Evolutionary conservation across 2,113 vertebrate genomes (phyloP).

Genomic region (Apeltes quadracus): DNA sequence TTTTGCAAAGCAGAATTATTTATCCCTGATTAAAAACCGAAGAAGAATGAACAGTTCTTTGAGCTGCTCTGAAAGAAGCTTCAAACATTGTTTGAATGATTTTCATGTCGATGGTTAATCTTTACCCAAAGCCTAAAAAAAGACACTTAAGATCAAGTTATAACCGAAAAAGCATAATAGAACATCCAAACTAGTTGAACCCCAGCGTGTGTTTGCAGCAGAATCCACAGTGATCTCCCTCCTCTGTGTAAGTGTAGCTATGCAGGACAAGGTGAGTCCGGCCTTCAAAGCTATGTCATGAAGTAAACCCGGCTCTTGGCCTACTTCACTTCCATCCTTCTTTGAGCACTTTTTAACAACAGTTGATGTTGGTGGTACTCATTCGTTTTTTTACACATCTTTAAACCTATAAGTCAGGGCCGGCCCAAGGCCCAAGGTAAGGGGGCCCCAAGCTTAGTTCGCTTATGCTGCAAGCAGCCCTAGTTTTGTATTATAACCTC

Average conservation of each 20-base stretch:
- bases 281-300: constrained; percentile 78
- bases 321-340: constrained; percentile 73
- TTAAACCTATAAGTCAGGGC: too few species aligned
- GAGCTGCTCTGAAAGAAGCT: constrained; percentile 1
- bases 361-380: background rate
- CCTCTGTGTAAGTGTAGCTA: constrained; percentile 49
- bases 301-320: constrained; percentile 62
- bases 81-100: background rate
- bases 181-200: constrained; percentile 26
- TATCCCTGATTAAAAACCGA: constrained; percentile 21
- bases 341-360: constrained; percentile 30
- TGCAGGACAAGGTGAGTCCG: constrained; percentile 78
- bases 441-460: too few species aligned
- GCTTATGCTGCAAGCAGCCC: too few species aligned
- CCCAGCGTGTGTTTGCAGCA: constrained; percentile 19
- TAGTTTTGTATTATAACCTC: too few species aligned
- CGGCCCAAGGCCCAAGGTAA: too few species aligned
- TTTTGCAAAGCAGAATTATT: constrained; percentile 29
- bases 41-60: constrained; percentile 20
- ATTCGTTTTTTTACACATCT: constrained; percentile 24
- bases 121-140: background rate
- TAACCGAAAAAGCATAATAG: constrained; percentile 23
- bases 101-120: background rate
- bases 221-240: constrained; percentile 48
- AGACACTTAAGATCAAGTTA: constrained; percentile 9